phyloP scores from a whole-genome alignment of 2,113 vertebrate genomes.

The Hemichromis elongatus region DNA sequence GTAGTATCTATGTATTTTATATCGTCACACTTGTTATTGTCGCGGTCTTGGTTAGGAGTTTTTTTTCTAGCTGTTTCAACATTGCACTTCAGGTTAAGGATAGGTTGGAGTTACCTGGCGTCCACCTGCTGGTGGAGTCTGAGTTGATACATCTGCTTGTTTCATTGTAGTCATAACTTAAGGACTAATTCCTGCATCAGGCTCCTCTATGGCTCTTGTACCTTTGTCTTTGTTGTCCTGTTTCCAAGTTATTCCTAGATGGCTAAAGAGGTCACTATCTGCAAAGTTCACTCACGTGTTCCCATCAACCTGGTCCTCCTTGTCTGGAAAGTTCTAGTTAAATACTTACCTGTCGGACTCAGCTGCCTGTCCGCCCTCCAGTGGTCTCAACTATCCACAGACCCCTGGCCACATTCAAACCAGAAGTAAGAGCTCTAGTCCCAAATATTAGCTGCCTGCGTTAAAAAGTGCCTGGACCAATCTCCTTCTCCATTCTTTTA shows the following conservation, averaged over 20 bases:
- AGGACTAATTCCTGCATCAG: neutral
- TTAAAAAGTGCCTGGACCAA: accelerated
- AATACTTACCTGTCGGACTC: neutral
- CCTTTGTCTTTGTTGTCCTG: no score
- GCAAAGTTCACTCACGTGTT: neutral
- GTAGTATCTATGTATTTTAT: neutral
- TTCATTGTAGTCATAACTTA: neutral
- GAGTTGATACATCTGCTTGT: neutral
- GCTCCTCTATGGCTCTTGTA: neutral
- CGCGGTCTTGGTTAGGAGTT: accelerated
- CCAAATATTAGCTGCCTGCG: neutral
- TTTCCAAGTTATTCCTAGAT: neutral
- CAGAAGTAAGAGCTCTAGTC: neutral
- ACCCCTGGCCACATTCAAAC: neutral
- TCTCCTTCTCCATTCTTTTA: neutral
- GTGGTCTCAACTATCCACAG: neutral
- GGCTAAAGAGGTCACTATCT: neutral
- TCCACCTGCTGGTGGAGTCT: neutral
- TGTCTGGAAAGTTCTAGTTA: neutral
- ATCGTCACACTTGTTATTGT: neutral
- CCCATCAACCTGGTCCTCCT: neutral
- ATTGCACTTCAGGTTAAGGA: neutral
- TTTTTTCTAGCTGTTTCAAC: neutral
- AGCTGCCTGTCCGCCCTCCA: neutral
- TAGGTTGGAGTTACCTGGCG: accelerated